Conservation (phyloP, 2,113 vertebrate genomes). For the Ptychochromis oligacanthus region DNA sequence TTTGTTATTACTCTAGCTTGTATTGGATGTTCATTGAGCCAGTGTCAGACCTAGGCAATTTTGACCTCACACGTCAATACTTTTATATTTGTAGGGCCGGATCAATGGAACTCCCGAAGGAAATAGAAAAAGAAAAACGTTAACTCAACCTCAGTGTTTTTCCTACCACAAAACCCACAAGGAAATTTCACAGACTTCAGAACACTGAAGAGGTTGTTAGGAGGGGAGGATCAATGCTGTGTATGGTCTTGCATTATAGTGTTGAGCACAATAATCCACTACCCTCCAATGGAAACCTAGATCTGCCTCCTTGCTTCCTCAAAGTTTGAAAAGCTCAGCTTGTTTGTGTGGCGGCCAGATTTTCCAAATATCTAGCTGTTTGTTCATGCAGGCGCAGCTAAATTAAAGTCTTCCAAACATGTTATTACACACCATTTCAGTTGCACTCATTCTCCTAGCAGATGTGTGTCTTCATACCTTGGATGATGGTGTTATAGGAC, state of each 20-base stretch:
- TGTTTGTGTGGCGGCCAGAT: conserved; percentile 22
- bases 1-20: conserved; percentile 63
- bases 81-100: conserved; percentile 65
- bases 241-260: conserved; percentile 48
- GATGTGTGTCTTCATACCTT: conserved; percentile 83
- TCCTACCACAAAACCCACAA: conserved; percentile 62
- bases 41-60: conserved; percentile 63
- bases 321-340: conserved; percentile 51
- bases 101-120: conserved; percentile 67
- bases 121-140: conserved; percentile 68
- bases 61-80: conserved; percentile 73
- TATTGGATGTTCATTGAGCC: conserved; percentile 66
- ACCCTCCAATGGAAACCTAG: conserved; percentile 18
- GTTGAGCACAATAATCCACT: conserved; percentile 58
- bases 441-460: conserved; percentile 33
- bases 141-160: conserved; percentile 68
- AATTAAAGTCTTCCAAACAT: conserved; percentile 60
- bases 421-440: conserved; percentile 52
- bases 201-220: conserved; percentile 64
- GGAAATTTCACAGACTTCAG: conserved; percentile 70
- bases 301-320: conserved; percentile 22
- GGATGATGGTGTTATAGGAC: conserved; percentile 94
- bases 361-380: conserved; percentile 13
- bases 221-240: conserved; percentile 60
- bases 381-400: conserved; percentile 41